A percentile compares a stretch with the other conserved stretches of the same genome.
phyloP scores from a whole-genome alignment of 2,113 vertebrate species.

The Pogona vitticeps region DNA sequence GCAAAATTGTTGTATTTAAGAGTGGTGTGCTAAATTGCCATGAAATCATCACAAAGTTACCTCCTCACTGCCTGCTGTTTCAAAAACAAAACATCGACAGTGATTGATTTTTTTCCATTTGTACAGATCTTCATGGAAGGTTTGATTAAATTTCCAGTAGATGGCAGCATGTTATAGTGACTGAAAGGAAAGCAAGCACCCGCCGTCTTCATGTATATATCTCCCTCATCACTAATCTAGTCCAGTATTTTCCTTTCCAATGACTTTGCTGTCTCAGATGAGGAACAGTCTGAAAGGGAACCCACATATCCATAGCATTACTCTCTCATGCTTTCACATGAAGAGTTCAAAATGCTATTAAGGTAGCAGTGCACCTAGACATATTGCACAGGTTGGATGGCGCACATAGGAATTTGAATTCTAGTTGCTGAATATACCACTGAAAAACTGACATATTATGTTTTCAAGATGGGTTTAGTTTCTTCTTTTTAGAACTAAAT shows the following conservation, averaged over 20 bases:
- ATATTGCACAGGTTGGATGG: background rate
- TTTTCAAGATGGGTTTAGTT: background rate
- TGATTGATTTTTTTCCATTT: conserved; percentile 24
- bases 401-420: background rate
- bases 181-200: background rate
- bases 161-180: conserved; percentile 63
- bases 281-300: background rate
- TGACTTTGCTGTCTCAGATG: conserved; percentile 4
- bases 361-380: background rate
- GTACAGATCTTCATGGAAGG: background rate
- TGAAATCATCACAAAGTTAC: background rate
- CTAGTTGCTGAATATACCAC: background rate
- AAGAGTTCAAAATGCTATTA: background rate
- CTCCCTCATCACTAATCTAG: conserved; percentile 14
- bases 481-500: background rate
- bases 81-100: background rate
- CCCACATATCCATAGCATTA: background rate
- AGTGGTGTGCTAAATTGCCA: background rate
- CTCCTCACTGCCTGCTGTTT: background rate
- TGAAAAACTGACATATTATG: background rate
- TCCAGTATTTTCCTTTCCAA: background rate
- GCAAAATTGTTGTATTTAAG: conserved; percentile 3
- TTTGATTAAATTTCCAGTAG: conserved; percentile 53
- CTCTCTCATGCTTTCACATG: background rate
- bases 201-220: background rate